A percentile compares a stretch with the other conserved stretches of the same genome.
phyloP scores from a whole-genome alignment of 2,797 vertebrate species.

The Danionella dracula region DNA sequence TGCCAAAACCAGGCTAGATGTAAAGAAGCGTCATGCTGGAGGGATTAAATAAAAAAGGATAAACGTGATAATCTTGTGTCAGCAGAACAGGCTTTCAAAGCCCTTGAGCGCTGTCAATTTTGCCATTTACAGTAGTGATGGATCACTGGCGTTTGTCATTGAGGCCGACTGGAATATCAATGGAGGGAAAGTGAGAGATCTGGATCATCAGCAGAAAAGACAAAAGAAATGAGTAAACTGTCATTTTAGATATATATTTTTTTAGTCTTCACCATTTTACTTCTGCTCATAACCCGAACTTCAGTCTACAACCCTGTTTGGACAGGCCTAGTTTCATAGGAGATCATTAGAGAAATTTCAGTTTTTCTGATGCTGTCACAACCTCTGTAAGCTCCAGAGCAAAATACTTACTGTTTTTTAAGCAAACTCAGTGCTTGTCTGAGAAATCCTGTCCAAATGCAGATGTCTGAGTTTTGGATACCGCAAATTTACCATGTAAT shows the following conservation, averaged over 20 bases:
- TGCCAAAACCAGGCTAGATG: not conserved
- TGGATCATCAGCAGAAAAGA: conserved; percentile 12
- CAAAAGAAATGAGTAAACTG: conserved; percentile 3
- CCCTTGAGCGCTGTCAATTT: conserved; percentile 42
- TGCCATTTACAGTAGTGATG: conserved; percentile 42
- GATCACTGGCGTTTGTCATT: conserved; percentile 34
- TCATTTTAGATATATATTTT: not conserved
- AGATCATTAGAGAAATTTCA: too few relatives aligned
- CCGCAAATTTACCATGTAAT: too few relatives aligned
- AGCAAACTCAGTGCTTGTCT: too few relatives aligned
- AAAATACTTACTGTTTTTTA: too few relatives aligned
- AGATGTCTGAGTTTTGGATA: too few relatives aligned
- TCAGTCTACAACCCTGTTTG: too few relatives aligned
- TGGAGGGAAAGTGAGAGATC: conserved; percentile 31
- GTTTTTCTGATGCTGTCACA: too few relatives aligned
- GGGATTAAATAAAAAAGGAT: conserved; percentile 45
- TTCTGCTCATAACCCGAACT: too few relatives aligned
- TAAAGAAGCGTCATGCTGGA: conserved; percentile 34
- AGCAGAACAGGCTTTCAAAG: conserved; percentile 38
- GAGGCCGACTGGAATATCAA: conserved; percentile 34
- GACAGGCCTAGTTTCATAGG: too few relatives aligned
- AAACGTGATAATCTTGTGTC: conserved; percentile 41
- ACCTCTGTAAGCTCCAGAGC: too few relatives aligned
- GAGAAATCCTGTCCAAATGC: too few relatives aligned
- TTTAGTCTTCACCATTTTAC: too few relatives aligned